A percentile compares a stretch with the other conserved stretches of the same genome.
phyloP scores from a whole-genome alignment of 1,140 invertebrate species.

The Drosophila triauraria region DNA sequence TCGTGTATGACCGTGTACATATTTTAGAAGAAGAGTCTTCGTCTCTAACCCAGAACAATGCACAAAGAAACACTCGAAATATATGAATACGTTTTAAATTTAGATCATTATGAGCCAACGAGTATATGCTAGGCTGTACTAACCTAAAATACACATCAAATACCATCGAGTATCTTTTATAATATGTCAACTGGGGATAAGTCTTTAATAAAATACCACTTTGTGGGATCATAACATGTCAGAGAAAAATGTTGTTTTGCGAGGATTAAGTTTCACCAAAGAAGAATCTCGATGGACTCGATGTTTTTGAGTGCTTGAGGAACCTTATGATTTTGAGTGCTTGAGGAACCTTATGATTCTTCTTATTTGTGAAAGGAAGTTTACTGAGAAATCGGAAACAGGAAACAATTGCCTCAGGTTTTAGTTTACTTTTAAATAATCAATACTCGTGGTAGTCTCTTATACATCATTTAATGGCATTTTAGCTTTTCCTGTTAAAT shows the following conservation, averaged over 20 bases:
- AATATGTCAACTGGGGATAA: neutral
- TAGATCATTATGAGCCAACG: slow-evolving; percentile 52
- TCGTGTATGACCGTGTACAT: slow-evolving; percentile 49
- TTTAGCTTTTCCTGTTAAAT: slow-evolving; percentile 15
- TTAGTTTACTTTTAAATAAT: slow-evolving; percentile 8
- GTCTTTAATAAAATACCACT: neutral
- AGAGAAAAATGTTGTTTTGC: slow-evolving; percentile 4
- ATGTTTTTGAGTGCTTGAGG: neutral
- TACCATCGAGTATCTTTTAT: slow-evolving; percentile 14
- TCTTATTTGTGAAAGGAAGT: slow-evolving; percentile 1
- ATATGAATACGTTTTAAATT: slow-evolving; percentile 57
- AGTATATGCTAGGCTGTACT: slow-evolving; percentile 43
- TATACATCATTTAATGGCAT: slow-evolving; percentile 6
- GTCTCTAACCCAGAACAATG: slow-evolving; percentile 39
- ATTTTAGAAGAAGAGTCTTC: slow-evolving; percentile 26
- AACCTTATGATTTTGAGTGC: no score
- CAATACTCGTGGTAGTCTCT: slow-evolving; percentile 1
- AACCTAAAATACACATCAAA: slow-evolving; percentile 36
- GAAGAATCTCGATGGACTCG: neutral
- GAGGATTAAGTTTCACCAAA: slow-evolving; percentile 2
- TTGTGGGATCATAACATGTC: slow-evolving; percentile 15
- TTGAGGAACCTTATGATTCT: neutral
- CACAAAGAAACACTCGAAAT: slow-evolving; percentile 64
- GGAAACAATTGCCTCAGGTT: slow-evolving; percentile 1
- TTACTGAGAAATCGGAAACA: neutral